Evolutionary conservation across 2,888 invertebrate species (phyloP).

Genomic region (Scaptomyza cyrtandrae): DNA sequence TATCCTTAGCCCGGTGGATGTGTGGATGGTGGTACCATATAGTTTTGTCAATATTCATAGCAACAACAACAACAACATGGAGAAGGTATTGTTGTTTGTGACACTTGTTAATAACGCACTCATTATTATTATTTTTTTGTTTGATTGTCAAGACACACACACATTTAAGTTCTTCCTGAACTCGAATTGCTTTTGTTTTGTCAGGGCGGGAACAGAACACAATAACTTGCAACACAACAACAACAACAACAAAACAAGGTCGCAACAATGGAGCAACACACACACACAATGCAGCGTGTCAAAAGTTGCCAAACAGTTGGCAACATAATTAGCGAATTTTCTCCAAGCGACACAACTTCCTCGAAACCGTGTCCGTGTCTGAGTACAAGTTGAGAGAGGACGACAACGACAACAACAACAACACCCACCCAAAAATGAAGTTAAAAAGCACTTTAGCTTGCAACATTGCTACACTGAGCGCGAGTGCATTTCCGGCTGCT

Average conservation of each 20-base stretch:
- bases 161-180: not conserved
- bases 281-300: slow-evolving; percentile 16
- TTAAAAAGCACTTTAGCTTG: slow-evolving; percentile 26
- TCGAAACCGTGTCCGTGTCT: slow-evolving; percentile 54
- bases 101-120: not conserved
- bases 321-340: slow-evolving; percentile 76
- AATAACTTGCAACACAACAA: too few species aligned
- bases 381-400: slow-evolving; percentile 37
- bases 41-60: not conserved
- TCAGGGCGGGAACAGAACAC: not conserved
- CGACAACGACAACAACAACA: slow-evolving; percentile 2
- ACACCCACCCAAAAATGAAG: slow-evolving; percentile 45
- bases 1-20: not conserved
- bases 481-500: slow-evolving; percentile 51
- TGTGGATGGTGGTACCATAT: too few species aligned
- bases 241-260: slow-evolving; percentile 39
- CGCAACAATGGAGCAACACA: slow-evolving; percentile 27
- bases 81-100: not conserved
- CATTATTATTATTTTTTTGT: not conserved
- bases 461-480: slow-evolving; percentile 27
- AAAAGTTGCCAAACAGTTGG: slow-evolving; percentile 38
- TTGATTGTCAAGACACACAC: not conserved
- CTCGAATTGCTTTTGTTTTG: not conserved
- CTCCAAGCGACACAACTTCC: slow-evolving; percentile 42
- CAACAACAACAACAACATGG: not conserved